phyloP scores from a whole-genome alignment of 2,797 vertebrate species.

The Delichon dasypus region DNA sequence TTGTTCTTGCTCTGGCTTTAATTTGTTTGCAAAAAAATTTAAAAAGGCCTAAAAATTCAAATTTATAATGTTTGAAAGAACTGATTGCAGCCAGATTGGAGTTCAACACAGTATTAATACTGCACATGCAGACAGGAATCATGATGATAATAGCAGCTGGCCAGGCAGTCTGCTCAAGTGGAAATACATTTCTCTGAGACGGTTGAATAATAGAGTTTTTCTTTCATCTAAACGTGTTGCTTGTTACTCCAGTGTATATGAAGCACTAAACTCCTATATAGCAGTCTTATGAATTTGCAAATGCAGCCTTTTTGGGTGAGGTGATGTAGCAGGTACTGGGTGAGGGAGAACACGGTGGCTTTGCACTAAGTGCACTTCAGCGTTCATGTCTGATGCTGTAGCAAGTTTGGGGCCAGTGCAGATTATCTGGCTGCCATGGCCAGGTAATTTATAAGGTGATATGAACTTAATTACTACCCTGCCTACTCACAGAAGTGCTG shows the following conservation, averaged over 20 bases:
- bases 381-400: not conserved
- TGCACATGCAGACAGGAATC: not conserved
- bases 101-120: not conserved
- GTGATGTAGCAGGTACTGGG: not conserved
- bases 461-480: not conserved
- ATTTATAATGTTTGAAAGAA: not conserved
- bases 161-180: not conserved
- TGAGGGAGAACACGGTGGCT: not conserved
- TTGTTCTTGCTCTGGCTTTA: not conserved
- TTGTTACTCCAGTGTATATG: not conserved
- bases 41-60: not conserved
- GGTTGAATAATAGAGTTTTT: not conserved
- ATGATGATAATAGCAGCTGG: not conserved
- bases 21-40: not conserved
- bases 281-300: not conserved
- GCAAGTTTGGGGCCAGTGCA: fast-evolving
- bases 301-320: not conserved
- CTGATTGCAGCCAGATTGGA: not conserved
- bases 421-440: not conserved
- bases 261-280: not conserved
- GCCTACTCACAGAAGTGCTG: not conserved
- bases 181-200: not conserved
- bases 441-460: not conserved
- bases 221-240: not conserved
- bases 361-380: not conserved